Percentiles rank a stretch among this genome's conserved stretches.
phyloP scores from a whole-genome alignment of 2,888 invertebrate genomes.

The Epicampocera succincta region DNA sequence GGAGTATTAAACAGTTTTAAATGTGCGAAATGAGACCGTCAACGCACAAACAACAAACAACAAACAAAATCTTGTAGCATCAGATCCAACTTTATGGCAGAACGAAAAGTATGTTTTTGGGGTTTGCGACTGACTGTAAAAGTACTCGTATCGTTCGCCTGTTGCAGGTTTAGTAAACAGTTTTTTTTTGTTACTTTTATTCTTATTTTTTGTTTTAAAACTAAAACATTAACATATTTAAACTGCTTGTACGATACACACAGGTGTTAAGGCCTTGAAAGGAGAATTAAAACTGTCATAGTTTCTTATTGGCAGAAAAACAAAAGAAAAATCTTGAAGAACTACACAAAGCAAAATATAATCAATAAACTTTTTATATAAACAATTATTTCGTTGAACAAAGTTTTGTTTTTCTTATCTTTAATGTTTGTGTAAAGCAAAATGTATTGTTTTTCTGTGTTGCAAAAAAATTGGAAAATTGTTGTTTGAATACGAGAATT shows the following conservation, averaged over 20 bases:
- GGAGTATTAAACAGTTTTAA: constrained; percentile 17
- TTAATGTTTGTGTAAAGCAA: too few species aligned
- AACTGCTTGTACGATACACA: constrained; percentile 1
- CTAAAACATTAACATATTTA: constrained; percentile 5
- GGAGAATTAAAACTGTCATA: background rate
- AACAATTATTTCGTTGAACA: too few species aligned
- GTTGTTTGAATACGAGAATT: too few species aligned
- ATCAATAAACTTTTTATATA: too few species aligned
- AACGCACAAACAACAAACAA: too few species aligned
- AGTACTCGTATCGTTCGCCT: constrained; percentile 28
- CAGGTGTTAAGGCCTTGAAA: constrained; percentile 2
- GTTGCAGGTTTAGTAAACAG: constrained; percentile 37
- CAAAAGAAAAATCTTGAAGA: background rate
- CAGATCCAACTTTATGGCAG: background rate
- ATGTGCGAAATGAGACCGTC: constrained; percentile 6
- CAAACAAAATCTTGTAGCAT: constrained; percentile 1
- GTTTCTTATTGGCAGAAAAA: constrained; percentile 4
- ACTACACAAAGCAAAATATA: too few species aligned
- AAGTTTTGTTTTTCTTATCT: too few species aligned
- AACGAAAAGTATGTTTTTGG: background rate
- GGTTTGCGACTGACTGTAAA: background rate
- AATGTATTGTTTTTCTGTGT: too few species aligned
- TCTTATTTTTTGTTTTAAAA: background rate
- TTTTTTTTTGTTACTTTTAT: background rate
- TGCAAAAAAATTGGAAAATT: too few species aligned